Conservation (phyloP, 2,888 invertebrate species). For the Napeogenes sylphis region DNA sequence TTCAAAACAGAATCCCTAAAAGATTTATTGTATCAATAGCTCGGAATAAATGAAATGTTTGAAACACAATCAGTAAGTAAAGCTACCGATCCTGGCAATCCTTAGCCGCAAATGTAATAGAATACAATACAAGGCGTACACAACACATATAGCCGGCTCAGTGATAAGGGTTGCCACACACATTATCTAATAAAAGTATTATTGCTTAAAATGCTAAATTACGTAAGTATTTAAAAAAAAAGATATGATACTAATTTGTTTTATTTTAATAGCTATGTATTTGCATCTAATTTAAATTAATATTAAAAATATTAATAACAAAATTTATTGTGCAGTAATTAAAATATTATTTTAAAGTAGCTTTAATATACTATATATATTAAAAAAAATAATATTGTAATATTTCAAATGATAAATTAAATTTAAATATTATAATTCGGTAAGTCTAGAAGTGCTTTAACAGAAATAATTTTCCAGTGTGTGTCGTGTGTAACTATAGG, state of each 20-base stretch:
- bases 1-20: neutral
- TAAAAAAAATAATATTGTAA: no score
- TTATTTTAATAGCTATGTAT: neutral
- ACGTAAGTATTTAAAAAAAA: no score
- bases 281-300: neutral
- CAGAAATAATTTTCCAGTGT: constrained; percentile 5
- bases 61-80: constrained; percentile 20
- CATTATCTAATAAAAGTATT: neutral
- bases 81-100: constrained; percentile 1
- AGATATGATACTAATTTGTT: no score
- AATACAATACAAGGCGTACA: constrained; percentile 1
- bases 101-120: constrained; percentile 1
- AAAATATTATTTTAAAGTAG: no score
- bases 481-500: constrained; percentile 33
- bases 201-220: neutral
- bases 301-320: no score
- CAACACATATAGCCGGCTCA: neutral
- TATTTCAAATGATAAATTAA: no score
- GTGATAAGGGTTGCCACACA: constrained; percentile 1
- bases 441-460: no score
- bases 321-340: no score
- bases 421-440: no score
- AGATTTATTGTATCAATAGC: constrained; percentile 18
- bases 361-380: no score
- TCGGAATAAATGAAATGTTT: constrained; percentile 17